Conservation (phyloP, 2,888 invertebrate species). For the Pseudeuparius sepicola region DNA sequence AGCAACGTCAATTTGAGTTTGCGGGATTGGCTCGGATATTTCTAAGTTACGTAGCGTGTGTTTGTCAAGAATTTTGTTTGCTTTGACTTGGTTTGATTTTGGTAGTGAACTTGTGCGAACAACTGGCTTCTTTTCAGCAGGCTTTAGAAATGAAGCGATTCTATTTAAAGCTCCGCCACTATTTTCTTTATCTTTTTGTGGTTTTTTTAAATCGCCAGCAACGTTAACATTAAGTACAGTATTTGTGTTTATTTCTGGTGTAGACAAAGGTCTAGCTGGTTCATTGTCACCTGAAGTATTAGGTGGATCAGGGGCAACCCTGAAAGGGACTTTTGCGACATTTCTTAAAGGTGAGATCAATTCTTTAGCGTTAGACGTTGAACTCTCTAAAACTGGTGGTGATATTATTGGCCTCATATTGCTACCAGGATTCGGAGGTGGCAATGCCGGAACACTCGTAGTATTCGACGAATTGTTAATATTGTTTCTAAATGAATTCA, state of each 20-base stretch:
- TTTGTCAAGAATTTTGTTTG: conserved; percentile 58
- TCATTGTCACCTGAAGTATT: no score
- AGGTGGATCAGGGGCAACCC: conserved; percentile 50
- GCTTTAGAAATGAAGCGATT: conserved; percentile 65
- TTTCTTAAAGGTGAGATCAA: conserved; percentile 52
- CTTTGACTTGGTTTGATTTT: conserved; percentile 48
- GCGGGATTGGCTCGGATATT: conserved; percentile 76
- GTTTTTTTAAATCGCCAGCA: conserved; percentile 44
- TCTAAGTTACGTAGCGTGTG: conserved; percentile 63
- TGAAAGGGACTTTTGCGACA: conserved; percentile 49
- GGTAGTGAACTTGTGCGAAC: conserved; percentile 50
- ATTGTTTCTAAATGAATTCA: conserved; percentile 38
- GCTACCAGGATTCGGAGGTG: conserved; percentile 53
- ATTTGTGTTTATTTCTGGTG: conserved; percentile 27
- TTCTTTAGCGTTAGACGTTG: conserved; percentile 70
- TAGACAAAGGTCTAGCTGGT: conserved; percentile 42
- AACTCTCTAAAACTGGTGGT: conserved; percentile 69
- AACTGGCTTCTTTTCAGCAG: conserved; percentile 45
- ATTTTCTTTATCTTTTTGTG: conserved; percentile 41
- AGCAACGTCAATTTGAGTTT: conserved; percentile 53
- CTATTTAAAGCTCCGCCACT: conserved; percentile 48
- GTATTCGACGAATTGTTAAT: conserved; percentile 36
- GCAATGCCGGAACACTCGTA: conserved; percentile 44
- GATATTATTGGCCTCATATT: conserved; percentile 67
- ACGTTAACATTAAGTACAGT: conserved; percentile 22